Conservation (phyloP, 2,113 vertebrate species). For the Gallinago media region DNA sequence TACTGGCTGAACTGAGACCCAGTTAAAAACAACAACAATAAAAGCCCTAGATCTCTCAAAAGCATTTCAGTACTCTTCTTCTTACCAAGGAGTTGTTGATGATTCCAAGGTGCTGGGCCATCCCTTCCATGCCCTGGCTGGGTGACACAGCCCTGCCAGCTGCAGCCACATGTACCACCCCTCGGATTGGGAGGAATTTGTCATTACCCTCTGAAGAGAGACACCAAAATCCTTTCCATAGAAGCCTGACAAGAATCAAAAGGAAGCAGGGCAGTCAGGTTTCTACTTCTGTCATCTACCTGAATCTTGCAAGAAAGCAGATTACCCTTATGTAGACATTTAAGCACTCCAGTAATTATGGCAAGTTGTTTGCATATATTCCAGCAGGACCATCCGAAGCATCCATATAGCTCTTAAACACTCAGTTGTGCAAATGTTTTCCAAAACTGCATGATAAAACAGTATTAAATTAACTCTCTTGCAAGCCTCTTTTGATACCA, state of each 20-base stretch:
- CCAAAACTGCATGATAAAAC: neutral
- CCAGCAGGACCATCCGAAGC: neutral
- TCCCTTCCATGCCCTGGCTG: neutral
- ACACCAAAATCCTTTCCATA: neutral
- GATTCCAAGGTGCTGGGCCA: neutral
- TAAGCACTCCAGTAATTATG: neutral
- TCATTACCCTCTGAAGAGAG: neutral
- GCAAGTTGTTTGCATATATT: neutral
- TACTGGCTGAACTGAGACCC: neutral
- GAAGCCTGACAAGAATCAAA: neutral
- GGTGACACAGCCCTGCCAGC: neutral
- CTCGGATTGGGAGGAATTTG: neutral
- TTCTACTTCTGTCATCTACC: neutral
- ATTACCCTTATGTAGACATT: neutral
- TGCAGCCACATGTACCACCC: accelerated
- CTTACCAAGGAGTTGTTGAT: neutral
- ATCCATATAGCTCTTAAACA: neutral
- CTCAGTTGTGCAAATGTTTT: neutral
- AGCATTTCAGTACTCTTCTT: neutral
- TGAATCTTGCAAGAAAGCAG: neutral
- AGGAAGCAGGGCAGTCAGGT: neutral
- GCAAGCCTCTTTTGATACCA: neutral
- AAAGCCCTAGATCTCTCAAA: neutral
- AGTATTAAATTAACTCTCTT: neutral
- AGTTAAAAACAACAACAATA: neutral